Conservation (phyloP, 35 echinoderm and acorn worm species). For the Anneissia japonica region DNA sequence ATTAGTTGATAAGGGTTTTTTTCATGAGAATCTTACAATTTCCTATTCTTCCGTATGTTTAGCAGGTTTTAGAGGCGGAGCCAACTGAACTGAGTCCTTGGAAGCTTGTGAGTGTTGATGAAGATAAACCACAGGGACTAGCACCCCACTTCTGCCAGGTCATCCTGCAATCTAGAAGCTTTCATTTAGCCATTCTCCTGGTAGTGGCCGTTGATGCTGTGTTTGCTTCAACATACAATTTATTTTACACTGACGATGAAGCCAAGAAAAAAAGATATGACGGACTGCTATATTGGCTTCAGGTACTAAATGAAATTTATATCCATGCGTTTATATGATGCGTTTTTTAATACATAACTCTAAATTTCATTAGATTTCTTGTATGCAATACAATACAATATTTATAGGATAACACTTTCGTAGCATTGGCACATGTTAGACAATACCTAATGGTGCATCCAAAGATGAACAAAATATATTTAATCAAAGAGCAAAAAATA, state of each 20-base stretch:
- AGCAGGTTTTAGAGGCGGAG: not conserved
- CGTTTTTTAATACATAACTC: too few relatives aligned
- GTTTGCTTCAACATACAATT: conserved; percentile 74
- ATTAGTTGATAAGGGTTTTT: too few relatives aligned
- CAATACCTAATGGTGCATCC: too few relatives aligned
- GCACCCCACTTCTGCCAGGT: conserved; percentile 60
- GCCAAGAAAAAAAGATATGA: conserved; percentile 1
- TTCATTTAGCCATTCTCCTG: conserved; percentile 70
- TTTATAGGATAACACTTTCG: too few relatives aligned
- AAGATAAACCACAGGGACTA: conserved; percentile 54
- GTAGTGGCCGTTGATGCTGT: conserved; percentile 67
- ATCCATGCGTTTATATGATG: not conserved
- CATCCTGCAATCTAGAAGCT: conserved; percentile 68
- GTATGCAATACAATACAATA: too few relatives aligned
- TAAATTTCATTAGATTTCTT: too few relatives aligned
- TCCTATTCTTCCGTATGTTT: too few relatives aligned
- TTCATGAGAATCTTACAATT: too few relatives aligned
- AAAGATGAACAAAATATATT: too few relatives aligned
- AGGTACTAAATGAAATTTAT: not conserved
- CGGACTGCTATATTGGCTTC: conserved; percentile 22
- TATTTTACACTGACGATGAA: conserved; percentile 28
- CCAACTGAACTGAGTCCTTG: conserved; percentile 34
- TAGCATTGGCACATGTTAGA: too few relatives aligned
- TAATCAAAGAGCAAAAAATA: too few relatives aligned
- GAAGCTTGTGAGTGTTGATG: conserved; percentile 77